Base-by-base conservation (phyloP, 2,113 vertebrate genomes). In the Sapayoa aenigma region DNA sequence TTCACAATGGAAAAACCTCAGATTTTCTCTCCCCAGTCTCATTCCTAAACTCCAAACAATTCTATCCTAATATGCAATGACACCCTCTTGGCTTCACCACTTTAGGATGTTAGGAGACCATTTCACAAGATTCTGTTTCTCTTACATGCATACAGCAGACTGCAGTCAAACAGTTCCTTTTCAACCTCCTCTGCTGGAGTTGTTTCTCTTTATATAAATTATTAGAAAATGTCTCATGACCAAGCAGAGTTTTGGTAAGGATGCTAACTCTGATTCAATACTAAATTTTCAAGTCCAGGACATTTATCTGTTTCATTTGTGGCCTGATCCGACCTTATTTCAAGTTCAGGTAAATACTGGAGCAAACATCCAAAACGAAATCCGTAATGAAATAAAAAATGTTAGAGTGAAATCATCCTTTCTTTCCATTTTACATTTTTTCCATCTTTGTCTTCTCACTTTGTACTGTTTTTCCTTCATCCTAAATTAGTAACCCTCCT, bases 1-100 rank as follows among this genome's bases (percentile, higher is more conserved):
- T 95, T 82, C 37, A 33, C 9, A 66, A 12, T 31, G 0, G 0
- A 47, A 86, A 47, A 58, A 5, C 0, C 4, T 2, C 12, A 8
- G 5, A 4, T 37, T 25, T 60, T 59, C 41, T 35, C 21, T 2
- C 8, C 35, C 8, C 5, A 21, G 11, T 72, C 22, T 78, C 30
- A 19, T 75, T 68, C 41, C 42, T 82, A 33, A 84, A 33, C 2
- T 1, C 6, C 8, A 44, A 81, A 58, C 6, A 55, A 35, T 76
- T 55, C 15, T 66, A 66, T 31, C 10, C 11, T 47, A n/a, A 41
- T 21, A 52, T 4, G 15, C 14, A 87, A 15, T 72, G 74, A 47
- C 6, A 50, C 1, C 1, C 27, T 75, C 22, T 73, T 49, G 79
- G 11, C 28, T 81, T 76, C 39, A 89, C 11, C 42, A 24, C 4